A percentile compares a stretch with the other conserved stretches of the same genome.
phyloP scores from a whole-genome alignment of 2,888 invertebrate genomes.

The Ornithoptera alexandrae region DNA sequence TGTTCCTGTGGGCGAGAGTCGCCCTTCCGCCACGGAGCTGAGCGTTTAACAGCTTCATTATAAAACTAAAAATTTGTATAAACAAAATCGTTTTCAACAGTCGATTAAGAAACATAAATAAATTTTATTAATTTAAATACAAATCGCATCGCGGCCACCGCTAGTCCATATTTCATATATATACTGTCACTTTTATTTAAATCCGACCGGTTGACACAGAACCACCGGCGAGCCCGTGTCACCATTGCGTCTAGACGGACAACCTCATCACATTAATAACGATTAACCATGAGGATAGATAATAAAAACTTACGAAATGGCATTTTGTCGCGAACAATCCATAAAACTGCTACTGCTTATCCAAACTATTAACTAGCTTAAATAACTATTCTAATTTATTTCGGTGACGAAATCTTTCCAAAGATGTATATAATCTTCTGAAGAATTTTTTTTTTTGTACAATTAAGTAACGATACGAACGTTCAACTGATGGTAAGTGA shows the following conservation, averaged over 20 bases:
- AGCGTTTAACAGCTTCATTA: slow-evolving; percentile 16
- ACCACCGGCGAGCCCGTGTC: slow-evolving; percentile 18
- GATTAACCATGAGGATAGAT: slow-evolving; percentile 14
- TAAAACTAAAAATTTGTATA: neutral
- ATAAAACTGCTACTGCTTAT: slow-evolving; percentile 5
- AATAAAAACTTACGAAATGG: slow-evolving; percentile 11
- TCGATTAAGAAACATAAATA: neutral
- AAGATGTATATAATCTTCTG: neutral
- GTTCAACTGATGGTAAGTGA: too few relatives aligned
- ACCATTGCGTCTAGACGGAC: slow-evolving; percentile 24
- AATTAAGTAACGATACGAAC: too few relatives aligned
- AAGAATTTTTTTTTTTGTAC: neutral
- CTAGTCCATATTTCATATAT: slow-evolving; percentile 15
- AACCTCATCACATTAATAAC: slow-evolving; percentile 22
- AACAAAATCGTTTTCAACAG: neutral
- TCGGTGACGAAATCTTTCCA: neutral
- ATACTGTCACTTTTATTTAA: slow-evolving; percentile 26
- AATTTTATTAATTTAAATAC: slow-evolving; percentile 8
- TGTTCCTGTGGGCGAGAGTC: slow-evolving; percentile 47
- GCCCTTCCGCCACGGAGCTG: slow-evolving; percentile 19
- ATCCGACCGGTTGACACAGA: slow-evolving; percentile 27
- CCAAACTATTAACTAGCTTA: slow-evolving; percentile 4
- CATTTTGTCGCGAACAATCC: slow-evolving; percentile 6
- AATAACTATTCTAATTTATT: slow-evolving; percentile 15
- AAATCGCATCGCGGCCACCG: slow-evolving; percentile 12